Evolutionary conservation across 2,888 invertebrate genomes (phyloP).

Genomic region (Zaprionus obscuricornis): DNA sequence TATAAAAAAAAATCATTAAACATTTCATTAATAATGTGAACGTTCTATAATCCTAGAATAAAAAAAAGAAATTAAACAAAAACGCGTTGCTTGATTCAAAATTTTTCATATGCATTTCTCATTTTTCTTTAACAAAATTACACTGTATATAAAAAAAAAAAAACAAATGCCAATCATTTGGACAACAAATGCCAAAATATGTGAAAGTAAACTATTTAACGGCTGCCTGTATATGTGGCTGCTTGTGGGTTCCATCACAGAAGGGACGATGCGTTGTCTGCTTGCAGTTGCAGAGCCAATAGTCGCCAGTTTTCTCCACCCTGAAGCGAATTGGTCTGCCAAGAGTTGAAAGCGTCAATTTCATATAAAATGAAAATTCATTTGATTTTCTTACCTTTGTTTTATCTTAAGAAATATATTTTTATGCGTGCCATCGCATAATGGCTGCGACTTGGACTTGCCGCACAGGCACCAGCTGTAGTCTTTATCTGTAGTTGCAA

Average conservation of each 20-base stretch:
- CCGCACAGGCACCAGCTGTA: constrained; percentile 98
- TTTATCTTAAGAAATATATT: constrained; percentile 89
- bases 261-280: constrained; percentile 96
- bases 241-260: constrained; percentile 97
- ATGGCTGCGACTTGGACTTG: constrained; percentile 94
- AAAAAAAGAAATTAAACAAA: constrained; percentile 45
- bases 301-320: constrained; percentile 94
- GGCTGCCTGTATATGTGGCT: constrained; percentile 87
- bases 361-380: too few relatives aligned
- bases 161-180: constrained; percentile 36
- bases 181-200: constrained; percentile 11
- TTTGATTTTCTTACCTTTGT: constrained; percentile 85
- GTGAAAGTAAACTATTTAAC: constrained; percentile 71
- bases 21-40: constrained; percentile 32
- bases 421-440: constrained; percentile 97
- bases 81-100: constrained; percentile 66
- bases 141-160: constrained; percentile 18
- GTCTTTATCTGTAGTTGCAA: constrained; percentile 85
- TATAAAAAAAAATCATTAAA: constrained; percentile 8
- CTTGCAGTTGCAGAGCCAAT: constrained; percentile 99
- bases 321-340: constrained; percentile 90
- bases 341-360: not conserved
- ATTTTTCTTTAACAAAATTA: constrained; percentile 25
- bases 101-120: constrained; percentile 40
- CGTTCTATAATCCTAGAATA: constrained; percentile 60